Base-by-base conservation (phyloP, 2,797 vertebrate genomes). In the Orientallactaga sibirica region DNA sequence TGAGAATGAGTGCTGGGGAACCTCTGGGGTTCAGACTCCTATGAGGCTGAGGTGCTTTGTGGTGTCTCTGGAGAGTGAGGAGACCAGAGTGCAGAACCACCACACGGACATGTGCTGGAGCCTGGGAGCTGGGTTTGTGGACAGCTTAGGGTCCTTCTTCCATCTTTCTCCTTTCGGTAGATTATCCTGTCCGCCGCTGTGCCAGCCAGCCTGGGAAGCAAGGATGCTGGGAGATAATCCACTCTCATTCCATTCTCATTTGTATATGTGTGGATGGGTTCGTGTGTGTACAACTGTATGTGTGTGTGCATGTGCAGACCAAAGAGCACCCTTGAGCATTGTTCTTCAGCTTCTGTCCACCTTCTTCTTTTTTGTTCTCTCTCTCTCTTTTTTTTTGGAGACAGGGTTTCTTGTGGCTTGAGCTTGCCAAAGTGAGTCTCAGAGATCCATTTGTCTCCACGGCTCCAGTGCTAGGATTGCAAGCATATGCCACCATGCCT, bases 121-220 rank as follows among this genome's bases (percentile, higher is more conserved):
- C 48, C 37, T 48, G 22, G 48, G 68, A 24, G 37, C 2, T 68
- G 7, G 3, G 29, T 9, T 70, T 70, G 11, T n/a, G 41, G 67
- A 33, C 48, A 1, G 11, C 6, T 77, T 2, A 0, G 11, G 22
- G 20, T 64, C 0, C 29, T 33, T 48, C 76, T 27, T 37, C 37
- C 18, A 2, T 7, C 16, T 58, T 48, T 66, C 25, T 61, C 27
- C 41, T 86, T 61, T 58, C 33, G 33, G 4, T 77, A 43, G 18
- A 29, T 10, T 15, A 1, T 86, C 43, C 76, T 2, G 15, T n/a
- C 5, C 58, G 78, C 16, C 64, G 8, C 33, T 33, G 14, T 10
- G 8, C 6, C 0, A 0, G 19, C 58, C 9, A 0, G 0, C 3
- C 27, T 55, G 24, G 74, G 37, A 8, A 55, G 58, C n/a, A 58